A percentile compares a stretch with the other conserved stretches of the same genome.
Evolutionary conservation across 2,797 vertebrate genomes (phyloP).

Genomic region (Pyrocephalus nanus): DNA sequence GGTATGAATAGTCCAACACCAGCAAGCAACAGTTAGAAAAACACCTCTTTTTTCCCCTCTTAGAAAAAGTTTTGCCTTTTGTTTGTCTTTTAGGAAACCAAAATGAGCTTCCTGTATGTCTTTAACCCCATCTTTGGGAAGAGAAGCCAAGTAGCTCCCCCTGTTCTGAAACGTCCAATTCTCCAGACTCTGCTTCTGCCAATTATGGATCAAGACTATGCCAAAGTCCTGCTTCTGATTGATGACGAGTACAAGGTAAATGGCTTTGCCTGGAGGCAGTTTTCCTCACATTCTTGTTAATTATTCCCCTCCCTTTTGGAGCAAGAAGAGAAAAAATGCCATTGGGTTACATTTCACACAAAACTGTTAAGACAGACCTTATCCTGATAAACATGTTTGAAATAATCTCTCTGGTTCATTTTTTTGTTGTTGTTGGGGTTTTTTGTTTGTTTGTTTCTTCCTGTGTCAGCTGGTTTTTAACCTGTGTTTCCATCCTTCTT

Average conservation of each 20-base stretch:
- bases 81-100: constrained; percentile 81
- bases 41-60: background rate
- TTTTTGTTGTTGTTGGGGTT: too few species aligned
- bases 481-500: background rate
- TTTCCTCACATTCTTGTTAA: background rate
- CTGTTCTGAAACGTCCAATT: constrained; percentile 85
- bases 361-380: background rate
- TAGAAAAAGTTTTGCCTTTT: background rate
- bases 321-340: background rate
- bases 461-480: background rate
- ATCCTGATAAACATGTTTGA: background rate
- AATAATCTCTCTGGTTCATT: background rate
- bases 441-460: background rate
- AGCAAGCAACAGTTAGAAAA: background rate
- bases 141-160: constrained; percentile 90
- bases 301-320: background rate
- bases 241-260: constrained; percentile 93
- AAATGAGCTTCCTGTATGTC: constrained; percentile 87
- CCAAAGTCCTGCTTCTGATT: constrained; percentile 92
- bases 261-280: background rate
- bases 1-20: rapidly evolving
- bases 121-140: constrained; percentile 98
- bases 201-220: constrained; percentile 96
- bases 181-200: constrained; percentile 93
- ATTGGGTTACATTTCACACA: background rate